Evolutionary conservation across 2,888 invertebrate genomes (phyloP).

Genomic region (Phragmatobia fuliginosa): DNA sequence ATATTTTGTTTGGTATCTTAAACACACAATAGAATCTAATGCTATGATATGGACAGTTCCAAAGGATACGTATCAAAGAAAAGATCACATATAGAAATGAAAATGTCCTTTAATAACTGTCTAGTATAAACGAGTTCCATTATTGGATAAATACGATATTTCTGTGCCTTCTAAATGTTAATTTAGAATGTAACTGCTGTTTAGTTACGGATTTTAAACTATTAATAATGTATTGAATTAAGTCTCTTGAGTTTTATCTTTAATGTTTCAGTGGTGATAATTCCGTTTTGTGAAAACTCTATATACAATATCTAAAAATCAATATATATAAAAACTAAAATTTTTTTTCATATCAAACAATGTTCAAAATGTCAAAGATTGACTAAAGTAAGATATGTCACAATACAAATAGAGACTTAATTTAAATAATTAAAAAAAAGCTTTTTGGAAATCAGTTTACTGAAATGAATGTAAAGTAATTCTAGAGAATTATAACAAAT

Average conservation of each 20-base stretch:
- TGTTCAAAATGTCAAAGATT: too few relatives aligned
- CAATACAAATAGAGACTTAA: too few relatives aligned
- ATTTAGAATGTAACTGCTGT: not conserved
- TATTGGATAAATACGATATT: not conserved
- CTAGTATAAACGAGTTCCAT: not conserved
- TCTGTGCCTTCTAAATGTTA: not conserved
- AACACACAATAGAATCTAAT: not conserved
- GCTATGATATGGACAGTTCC: not conserved
- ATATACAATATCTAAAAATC: too few relatives aligned
- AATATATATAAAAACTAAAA: too few relatives aligned
- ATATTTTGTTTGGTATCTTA: not conserved
- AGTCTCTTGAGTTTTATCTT: not conserved
- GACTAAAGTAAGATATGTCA: too few relatives aligned
- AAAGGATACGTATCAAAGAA: slow-evolving; percentile 1
- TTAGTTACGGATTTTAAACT: not conserved
- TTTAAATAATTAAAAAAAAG: too few relatives aligned
- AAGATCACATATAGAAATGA: not conserved
- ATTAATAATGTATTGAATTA: not conserved
- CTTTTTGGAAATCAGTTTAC: too few relatives aligned
- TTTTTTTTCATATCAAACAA: too few relatives aligned
- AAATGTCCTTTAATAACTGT: not conserved
- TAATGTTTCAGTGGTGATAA: too few relatives aligned
- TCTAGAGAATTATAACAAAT: too few relatives aligned
- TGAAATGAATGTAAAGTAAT: too few relatives aligned
- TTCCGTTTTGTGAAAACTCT: too few relatives aligned